A percentile compares a stretch with the other conserved stretches of the same genome.
Evolutionary conservation across 2,113 vertebrate species (phyloP).

Genomic region (Petrocephalus zakoni): DNA sequence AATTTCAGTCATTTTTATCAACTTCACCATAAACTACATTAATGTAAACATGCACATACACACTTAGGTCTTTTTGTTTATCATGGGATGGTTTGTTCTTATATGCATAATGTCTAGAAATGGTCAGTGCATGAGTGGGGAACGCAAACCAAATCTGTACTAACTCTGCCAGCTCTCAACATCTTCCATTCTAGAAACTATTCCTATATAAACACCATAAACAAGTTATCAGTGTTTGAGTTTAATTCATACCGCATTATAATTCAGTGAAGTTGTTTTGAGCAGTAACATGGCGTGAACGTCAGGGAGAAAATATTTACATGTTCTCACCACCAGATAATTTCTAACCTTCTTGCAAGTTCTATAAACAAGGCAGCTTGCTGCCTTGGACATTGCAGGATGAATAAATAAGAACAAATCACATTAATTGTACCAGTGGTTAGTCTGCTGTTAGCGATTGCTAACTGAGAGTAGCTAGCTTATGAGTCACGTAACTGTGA

Average conservation of each 20-base stretch:
- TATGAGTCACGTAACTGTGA: background rate
- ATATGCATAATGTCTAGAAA: background rate
- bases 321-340: background rate
- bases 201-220: slow-evolving; percentile 16
- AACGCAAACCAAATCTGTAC: background rate
- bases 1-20: background rate
- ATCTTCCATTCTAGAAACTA: background rate
- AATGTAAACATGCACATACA: background rate
- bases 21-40: background rate
- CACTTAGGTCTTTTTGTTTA: background rate
- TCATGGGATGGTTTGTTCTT: background rate
- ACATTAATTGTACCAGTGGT: background rate
- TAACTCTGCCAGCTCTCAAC: background rate
- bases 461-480: background rate
- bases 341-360: background rate
- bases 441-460: background rate
- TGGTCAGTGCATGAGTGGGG: background rate
- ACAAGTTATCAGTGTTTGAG: slow-evolving; percentile 20
- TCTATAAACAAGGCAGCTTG: background rate
- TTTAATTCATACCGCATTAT: background rate
- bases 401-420: background rate
- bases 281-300: background rate
- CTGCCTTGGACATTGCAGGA: background rate
- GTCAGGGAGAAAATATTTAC: slow-evolving; percentile 5
- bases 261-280: slow-evolving; percentile 7